Percentiles rank a stretch among this genome's conserved stretches.
Conservation (phyloP, 2,888 invertebrate genomes). For the Oscheius sp. region DNA sequence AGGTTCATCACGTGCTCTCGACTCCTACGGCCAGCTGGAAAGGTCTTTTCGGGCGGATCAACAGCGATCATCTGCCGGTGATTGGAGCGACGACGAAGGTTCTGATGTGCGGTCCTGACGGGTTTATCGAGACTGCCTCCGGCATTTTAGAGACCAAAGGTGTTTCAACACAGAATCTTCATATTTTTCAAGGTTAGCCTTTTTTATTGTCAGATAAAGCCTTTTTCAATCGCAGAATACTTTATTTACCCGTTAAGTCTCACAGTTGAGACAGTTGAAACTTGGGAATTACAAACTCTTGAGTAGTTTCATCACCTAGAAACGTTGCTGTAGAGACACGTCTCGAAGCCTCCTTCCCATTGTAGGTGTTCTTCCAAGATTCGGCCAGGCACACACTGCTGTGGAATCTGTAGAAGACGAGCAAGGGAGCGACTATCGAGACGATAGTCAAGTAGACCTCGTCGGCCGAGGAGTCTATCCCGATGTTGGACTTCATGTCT, state of each 20-base stretch:
- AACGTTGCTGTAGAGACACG: not conserved
- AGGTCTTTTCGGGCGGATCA: slow-evolving; percentile 30
- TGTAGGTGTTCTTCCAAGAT: slow-evolving; percentile 63
- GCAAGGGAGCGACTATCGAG: slow-evolving; percentile 67
- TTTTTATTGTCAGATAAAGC: no score
- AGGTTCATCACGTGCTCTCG: slow-evolving; percentile 35
- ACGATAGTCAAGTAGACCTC: slow-evolving; percentile 61
- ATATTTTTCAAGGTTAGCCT: slow-evolving; percentile 17
- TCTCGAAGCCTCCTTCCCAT: slow-evolving; percentile 1
- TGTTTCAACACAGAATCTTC: not conserved
- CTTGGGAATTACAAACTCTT: not conserved
- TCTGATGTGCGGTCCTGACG: slow-evolving; percentile 38
- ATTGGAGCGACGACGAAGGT: slow-evolving; percentile 1
- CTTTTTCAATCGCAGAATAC: no score
- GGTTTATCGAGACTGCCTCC: slow-evolving; percentile 25
- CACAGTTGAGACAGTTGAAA: not conserved
- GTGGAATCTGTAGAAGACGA: slow-evolving; percentile 70
- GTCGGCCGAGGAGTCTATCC: slow-evolving; percentile 47
- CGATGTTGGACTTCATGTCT: slow-evolving; percentile 67
- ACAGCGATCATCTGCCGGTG: slow-evolving; percentile 8
- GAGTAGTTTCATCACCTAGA: not conserved
- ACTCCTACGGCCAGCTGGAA: slow-evolving; percentile 19
- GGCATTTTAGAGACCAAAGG: slow-evolving; percentile 5
- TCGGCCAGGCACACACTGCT: slow-evolving; percentile 63
- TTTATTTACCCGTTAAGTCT: no score